Evolutionary conservation across 2,797 vertebrate species (phyloP), one percentile per base, ranked within the genome.

Genomic region (Crypturellus tataupa): DNA sequence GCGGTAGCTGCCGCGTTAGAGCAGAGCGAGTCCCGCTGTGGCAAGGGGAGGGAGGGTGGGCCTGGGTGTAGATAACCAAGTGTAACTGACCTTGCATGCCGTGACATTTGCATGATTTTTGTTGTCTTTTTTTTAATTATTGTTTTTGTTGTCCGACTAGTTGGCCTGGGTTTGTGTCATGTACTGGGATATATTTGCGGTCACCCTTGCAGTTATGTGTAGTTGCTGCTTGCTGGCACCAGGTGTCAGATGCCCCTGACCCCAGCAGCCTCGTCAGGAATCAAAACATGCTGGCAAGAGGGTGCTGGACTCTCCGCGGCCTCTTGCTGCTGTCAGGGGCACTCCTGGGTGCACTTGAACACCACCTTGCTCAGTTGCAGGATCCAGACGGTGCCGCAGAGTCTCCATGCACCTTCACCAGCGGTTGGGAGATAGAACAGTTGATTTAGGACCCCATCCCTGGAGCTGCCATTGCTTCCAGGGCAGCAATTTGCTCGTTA

Each of bases 81-180:
- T 59, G n/a, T 77, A 46, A 94, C 95, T 94, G 75, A 97, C 95
- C 53, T 44, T 93, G 84, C 93, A 82, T 92, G 95, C 80, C 10
- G 31, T 94, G 72, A 90, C 72, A 69, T 63, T 77, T 91, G 90
- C 78, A 63, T 94, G 93, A 70, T 33, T 19, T 71, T 82, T 84
- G 55, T 56, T 19, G 10, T 68, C 23, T 80, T 51, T 80, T 51
- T 53, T 39, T 10, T 17, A 75, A 58, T 25, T 76, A 25, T 83
- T 65, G 68, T 4, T 59, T 24, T 8, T 72, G 78, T 80, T 89
- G 64, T 25, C 68, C 68, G 87, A 35, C 70, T 15, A 10, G 33
- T 39, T 15, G 70, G 29, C 72, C 51, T 42, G 58, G 47, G 11
- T 68, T 72, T 55, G 35, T 59, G 68, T 60, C 62, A 4, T 1